Percentiles rank a stretch among this genome's conserved stretches.
phyloP scores from a whole-genome alignment of 2,797 vertebrate genomes.

The Pempheris klunzingeri region DNA sequence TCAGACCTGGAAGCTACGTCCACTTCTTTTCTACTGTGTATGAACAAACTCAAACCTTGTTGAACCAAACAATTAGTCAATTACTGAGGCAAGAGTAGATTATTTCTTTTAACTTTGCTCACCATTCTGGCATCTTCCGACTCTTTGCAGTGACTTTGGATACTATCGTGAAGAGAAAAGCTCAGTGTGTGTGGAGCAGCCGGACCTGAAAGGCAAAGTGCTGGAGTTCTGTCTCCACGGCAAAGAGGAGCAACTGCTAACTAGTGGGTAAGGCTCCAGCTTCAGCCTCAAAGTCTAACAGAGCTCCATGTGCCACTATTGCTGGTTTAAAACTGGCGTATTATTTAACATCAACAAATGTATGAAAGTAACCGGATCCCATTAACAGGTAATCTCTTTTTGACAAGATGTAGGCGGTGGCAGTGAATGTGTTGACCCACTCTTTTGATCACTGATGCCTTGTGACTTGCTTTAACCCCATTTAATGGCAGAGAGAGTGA shows the following conservation, averaged over 20 bases:
- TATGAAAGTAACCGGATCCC: background rate
- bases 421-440: background rate
- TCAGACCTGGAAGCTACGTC: no score
- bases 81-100: background rate
- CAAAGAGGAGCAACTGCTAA: slow-evolving; percentile 89
- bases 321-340: background rate
- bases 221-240: slow-evolving; percentile 94
- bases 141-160: slow-evolving; percentile 91
- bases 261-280: slow-evolving; percentile 87
- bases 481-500: background rate
- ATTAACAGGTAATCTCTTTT: background rate
- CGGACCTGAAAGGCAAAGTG: slow-evolving; percentile 90
- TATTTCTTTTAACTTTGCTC: background rate
- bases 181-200: slow-evolving; percentile 91
- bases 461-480: background rate
- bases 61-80: background rate
- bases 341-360: accelerated
- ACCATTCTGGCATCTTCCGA: background rate
- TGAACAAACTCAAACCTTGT: no score
- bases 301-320: background rate
- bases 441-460: background rate
- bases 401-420: background rate
- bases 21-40: no score
- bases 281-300: background rate
- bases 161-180: slow-evolving; percentile 94